These are phyloP conservation scores for Euleptes europaea DNA, from an alignment of 2,113 vertebrate genomes.

Conservation along the genomic window DNA sequence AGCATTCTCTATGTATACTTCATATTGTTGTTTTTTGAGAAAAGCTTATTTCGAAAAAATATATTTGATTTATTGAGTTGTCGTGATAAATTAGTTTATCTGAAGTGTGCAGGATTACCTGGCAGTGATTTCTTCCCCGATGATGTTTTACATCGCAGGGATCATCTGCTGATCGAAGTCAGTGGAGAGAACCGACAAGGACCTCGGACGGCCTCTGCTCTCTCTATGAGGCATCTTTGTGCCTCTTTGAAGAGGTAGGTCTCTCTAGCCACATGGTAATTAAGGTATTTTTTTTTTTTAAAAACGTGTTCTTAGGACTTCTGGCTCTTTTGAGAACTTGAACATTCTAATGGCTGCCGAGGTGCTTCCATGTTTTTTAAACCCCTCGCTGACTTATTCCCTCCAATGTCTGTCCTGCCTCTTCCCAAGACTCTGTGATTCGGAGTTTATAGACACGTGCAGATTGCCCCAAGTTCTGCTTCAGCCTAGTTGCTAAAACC, in stretches of 20 bases:
- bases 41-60: not conserved
- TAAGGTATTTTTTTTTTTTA: not conserved
- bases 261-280: not conserved
- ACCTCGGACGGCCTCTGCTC: slow-evolving; percentile 92
- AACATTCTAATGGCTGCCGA: not conserved
- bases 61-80: not conserved
- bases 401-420: not conserved
- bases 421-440: not conserved
- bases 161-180: slow-evolving; percentile 93
- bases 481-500: not conserved
- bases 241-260: slow-evolving; percentile 93
- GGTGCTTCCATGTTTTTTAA: not conserved
- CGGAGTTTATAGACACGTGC: too few species aligned
- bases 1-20: not conserved
- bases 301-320: not conserved
- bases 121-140: slow-evolving; percentile 11
- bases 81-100: not conserved
- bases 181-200: slow-evolving; percentile 94
- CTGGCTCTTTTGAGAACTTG: not conserved
- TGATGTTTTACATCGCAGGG: slow-evolving; percentile 78
- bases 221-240: slow-evolving; percentile 90
- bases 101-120: not conserved
- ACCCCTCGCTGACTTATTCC: too few species aligned
- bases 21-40: not conserved
- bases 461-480: not conserved